Evolutionary conservation across 2,888 invertebrate genomes (phyloP), one percentile per base, ranked within the genome.

Genomic region (Phoronis australis): DNA sequence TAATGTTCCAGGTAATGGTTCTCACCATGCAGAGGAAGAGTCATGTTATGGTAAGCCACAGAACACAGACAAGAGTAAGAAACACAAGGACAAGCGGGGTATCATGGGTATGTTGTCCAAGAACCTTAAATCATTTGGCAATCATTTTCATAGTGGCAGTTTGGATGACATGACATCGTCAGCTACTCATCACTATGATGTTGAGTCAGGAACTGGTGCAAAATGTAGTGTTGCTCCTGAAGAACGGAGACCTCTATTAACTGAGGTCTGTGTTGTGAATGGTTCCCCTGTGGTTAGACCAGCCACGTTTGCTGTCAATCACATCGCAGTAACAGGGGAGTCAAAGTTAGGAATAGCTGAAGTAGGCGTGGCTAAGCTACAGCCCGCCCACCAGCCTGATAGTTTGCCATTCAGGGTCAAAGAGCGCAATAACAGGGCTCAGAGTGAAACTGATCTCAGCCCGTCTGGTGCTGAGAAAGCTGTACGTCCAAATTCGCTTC

Each of bases 1-100:
- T n/a, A 78, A 77, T 54, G 62, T 75, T 37, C 69, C 69, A 15
- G 63, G 65, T 1, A 70, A 70, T 44, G 65, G 69, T n/a, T n/a
- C n/a, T n/a, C n/a, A n/a, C n/a, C n/a, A 52, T 39, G 44, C 51
- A 23, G 56, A 59, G 37, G 26, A 15, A n/a, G n/a, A n/a, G n/a
- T 9, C n/a, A n/a, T 35, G 35, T 35, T n/a, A n/a, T 9, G 9
- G 35, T 35, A 44, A 44, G 26, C 12, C 41, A 2, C 40, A 25
- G 15, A 47, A 45, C n/a, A n/a, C n/a, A n/a, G n/a, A n/a, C n/a
- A n/a, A n/a, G n/a, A n/a, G n/a, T n/a, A n/a, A 27, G 6, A 27
- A 35, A 12, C 4, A 15, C 15, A 27, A 26, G 1, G 42, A 42
- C 20, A 23, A 31, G 26, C 21, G 24, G 4, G 31, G 31, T 23